Evolutionary conservation across 2,797 vertebrate species (phyloP).

Genomic region (Pseudochirops cupreus): DNA sequence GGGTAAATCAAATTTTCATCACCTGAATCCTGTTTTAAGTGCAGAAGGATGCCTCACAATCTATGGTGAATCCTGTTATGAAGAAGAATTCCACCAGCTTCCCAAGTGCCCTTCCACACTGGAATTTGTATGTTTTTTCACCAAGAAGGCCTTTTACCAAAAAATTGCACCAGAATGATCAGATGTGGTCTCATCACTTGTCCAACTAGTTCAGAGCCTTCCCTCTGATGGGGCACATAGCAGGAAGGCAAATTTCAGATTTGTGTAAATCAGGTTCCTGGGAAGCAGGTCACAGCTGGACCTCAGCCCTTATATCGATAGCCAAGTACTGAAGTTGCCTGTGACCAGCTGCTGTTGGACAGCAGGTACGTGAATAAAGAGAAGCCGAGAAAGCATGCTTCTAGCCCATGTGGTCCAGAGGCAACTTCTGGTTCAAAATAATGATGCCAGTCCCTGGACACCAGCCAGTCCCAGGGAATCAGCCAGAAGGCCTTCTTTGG

Average conservation of each 20-base stretch:
- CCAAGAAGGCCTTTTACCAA: not conserved
- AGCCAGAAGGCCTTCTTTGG: constrained; percentile 61
- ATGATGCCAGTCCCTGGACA: constrained; percentile 67
- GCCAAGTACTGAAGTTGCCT: not conserved
- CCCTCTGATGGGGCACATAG: not conserved
- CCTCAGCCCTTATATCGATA: not conserved
- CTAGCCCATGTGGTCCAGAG: constrained; percentile 48
- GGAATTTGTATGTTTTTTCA: not conserved
- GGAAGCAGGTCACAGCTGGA: constrained; percentile 8
- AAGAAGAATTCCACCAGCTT: not conserved
- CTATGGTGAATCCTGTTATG: not conserved
- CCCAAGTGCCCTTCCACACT: not conserved
- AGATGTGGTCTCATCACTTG: not conserved
- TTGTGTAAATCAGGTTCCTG: not conserved
- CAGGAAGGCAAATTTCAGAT: not conserved
- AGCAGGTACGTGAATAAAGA: constrained; percentile 51
- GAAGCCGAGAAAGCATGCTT: constrained; percentile 11
- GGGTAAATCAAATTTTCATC: not conserved
- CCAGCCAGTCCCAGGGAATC: constrained; percentile 60
- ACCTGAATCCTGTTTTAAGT: not conserved
- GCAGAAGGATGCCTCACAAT: not conserved
- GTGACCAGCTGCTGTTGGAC: constrained; percentile 36
- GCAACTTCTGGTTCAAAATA: not conserved
- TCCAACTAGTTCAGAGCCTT: not conserved
- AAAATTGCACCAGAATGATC: not conserved